Evolutionary conservation across 2,797 vertebrate species (phyloP).

Genomic region (Ficedula albicollis): DNA sequence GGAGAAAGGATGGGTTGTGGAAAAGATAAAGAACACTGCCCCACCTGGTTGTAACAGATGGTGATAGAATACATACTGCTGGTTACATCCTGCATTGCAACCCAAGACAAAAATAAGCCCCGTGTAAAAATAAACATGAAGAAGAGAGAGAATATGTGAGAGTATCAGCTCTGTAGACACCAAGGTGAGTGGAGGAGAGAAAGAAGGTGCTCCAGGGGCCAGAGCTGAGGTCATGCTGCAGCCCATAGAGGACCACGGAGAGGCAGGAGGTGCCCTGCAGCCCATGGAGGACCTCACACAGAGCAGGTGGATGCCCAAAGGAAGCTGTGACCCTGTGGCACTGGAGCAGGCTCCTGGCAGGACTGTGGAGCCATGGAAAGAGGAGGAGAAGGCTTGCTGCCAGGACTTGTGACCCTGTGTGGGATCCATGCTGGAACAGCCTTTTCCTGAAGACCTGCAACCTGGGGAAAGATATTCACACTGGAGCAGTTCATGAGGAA

Average conservation of each 20-base stretch:
- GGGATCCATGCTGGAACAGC: rapidly evolving
- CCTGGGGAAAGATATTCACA: neutral
- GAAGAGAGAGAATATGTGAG: neutral
- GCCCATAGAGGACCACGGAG: too few species aligned
- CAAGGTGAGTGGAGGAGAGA: neutral
- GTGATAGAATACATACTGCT: too few species aligned
- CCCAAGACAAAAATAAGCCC: neutral
- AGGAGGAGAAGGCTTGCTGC: neutral
- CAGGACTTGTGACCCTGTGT: rapidly evolving
- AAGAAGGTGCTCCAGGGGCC: neutral
- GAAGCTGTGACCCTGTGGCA: neutral
- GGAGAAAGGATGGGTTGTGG: too few species aligned
- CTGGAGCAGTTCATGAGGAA: neutral
- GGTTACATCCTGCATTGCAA: too few species aligned
- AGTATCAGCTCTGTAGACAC: neutral
- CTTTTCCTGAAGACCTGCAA: neutral
- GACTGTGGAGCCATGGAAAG: neutral
- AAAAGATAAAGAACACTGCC: too few species aligned
- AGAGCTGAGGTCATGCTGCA: rapidly evolving
- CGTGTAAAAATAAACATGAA: neutral
- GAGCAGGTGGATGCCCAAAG: neutral
- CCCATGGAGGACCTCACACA: neutral
- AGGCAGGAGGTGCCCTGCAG: neutral
- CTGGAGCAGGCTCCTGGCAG: neutral
- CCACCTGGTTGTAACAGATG: too few species aligned